Base-by-base conservation (phyloP, 2,888 invertebrate genomes). In the Drosophila siamana region DNA sequence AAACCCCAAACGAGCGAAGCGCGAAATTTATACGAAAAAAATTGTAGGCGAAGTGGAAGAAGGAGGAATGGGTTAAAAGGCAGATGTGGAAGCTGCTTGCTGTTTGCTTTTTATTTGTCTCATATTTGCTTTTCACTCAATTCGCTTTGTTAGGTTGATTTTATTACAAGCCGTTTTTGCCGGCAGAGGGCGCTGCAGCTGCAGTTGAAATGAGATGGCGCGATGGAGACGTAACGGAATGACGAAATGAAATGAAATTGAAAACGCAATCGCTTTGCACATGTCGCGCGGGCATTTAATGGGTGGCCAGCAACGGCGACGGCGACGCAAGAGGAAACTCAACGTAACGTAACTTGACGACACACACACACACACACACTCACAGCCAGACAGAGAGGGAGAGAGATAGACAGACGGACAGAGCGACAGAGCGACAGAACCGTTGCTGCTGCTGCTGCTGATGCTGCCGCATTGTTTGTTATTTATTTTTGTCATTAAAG, bases 51-150 rank as follows among this genome's bases (percentile, higher is more conserved):
- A 47, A 22, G 15, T 7, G 16, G 33, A 36, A 22, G 28, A 3
- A 15, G 40, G n/a, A n/a, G 16, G 59, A 57, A 28, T 28, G 63
- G 55, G 57, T 74, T 65, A 54, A 76, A 51, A 60, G 57, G 50
- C 57, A 68, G 57, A 44, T 43, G 38, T 59, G 57, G 57, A 50
- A 62, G 66, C 59, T 67, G 38, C 33, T 28, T 61, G 60, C 77
- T 86, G 74, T 87, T 85, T 87, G 70, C 76, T 61, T 86, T 88
- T 88, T 86, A 87, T 84, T 85, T 85, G 89, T 87, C 87, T 81
- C 87, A 88, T 89, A 86, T 89, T 90, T 89, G 91, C 85, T 77
- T 84, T 88, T 81, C 89, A 89, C 90, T 90, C 87, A 88, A 86
- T 86, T 87, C 90, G 80, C 87, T 90, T 88, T 89, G 89, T 90